Conservation (phyloP, 2,797 vertebrate genomes). For the Periophthalmus magnuspinnatus region DNA sequence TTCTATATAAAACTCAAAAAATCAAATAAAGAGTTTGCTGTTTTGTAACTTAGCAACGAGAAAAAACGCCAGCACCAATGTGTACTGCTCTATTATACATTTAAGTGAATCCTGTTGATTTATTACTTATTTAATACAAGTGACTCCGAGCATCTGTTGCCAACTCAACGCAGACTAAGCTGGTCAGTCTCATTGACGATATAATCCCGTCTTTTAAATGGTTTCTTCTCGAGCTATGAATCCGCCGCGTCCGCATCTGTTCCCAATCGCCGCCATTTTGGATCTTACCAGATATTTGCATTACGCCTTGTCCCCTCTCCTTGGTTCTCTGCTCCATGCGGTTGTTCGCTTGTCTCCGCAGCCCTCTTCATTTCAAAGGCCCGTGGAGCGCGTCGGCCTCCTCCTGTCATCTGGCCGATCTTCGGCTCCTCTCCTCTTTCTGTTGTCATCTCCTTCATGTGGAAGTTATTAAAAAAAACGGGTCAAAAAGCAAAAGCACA, state of each 20-base stretch:
- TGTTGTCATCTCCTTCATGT: slow-evolving; percentile 68
- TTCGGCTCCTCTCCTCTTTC: slow-evolving; percentile 48
- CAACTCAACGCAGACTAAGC: not conserved
- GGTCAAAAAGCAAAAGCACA: slow-evolving; percentile 63
- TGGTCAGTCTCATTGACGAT: slow-evolving; percentile 4
- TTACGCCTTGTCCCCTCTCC: slow-evolving; percentile 26
- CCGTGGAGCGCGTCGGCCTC: slow-evolving; percentile 46
- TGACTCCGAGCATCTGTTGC: not conserved
- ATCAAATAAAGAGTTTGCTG: not conserved
- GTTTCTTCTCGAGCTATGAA: slow-evolving; percentile 1
- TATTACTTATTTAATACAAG: slow-evolving; percentile 2
- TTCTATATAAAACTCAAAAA: slow-evolving; percentile 8
- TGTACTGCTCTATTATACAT: not conserved
- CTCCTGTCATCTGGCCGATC: slow-evolving; percentile 44
- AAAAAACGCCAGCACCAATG: not conserved
- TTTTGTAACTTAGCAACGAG: not conserved
- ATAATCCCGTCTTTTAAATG: slow-evolving; percentile 4
- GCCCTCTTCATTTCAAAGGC: slow-evolving; percentile 54
- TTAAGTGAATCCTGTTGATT: not conserved
- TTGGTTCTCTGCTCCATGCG: slow-evolving; percentile 26
- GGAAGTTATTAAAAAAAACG: slow-evolving; percentile 73
- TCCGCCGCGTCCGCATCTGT: slow-evolving; percentile 1
- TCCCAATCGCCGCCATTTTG: slow-evolving; percentile 3
- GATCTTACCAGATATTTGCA: slow-evolving; percentile 6
- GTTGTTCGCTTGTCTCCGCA: slow-evolving; percentile 35